Base-by-base conservation (phyloP, 2,888 invertebrate genomes). In the Scaeva pyrastri region DNA sequence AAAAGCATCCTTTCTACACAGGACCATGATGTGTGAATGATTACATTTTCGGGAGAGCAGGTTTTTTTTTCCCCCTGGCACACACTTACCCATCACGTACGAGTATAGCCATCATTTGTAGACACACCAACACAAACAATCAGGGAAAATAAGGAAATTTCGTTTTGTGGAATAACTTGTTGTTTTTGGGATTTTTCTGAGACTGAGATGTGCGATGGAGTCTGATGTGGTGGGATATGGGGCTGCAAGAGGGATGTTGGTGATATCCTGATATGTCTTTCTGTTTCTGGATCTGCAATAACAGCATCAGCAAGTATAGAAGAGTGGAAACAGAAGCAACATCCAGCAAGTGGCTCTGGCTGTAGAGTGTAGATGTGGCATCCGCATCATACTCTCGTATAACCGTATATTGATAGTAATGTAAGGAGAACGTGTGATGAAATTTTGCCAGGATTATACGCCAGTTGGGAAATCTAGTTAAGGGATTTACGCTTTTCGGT, bases 391-490 rank as follows among this genome's bases (percentile, higher is more conserved):
- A n/a, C n/a, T n/a, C n/a, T n/a, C n/a, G n/a, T n/a, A n/a, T n/a
- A n/a, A n/a, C n/a, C n/a, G n/a, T 66, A 66, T 81, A 82, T 78
- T 86, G 86, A 82, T 86, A 86, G 86, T 77, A 86, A 86, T 81
- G 73, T 81, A 77, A 74, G 73, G 50, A 73, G 82, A 75, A 86
- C 77, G 86, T 78, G 82, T 83, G 87, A 83, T 87, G 87, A 87
- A 87, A 87, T 87, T 87, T 87, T 83, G 74, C 87, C 72, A 16
- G 87, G 58, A 83, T 86, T 87, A 87, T 87, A 83, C 87, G 83
- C 83, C 87, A 87, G 83, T 87, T 87, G 87, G 87, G 87, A 87
- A 87, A 87, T 87, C 87, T 87, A 87, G 86, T 82, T 86, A 86
- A 82, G 82, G 82, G 82, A 82, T 86, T 86, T 82, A 86, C 82